Conservation (phyloP, 2,888 invertebrate species). For the Drosophila austrosaltans region DNA sequence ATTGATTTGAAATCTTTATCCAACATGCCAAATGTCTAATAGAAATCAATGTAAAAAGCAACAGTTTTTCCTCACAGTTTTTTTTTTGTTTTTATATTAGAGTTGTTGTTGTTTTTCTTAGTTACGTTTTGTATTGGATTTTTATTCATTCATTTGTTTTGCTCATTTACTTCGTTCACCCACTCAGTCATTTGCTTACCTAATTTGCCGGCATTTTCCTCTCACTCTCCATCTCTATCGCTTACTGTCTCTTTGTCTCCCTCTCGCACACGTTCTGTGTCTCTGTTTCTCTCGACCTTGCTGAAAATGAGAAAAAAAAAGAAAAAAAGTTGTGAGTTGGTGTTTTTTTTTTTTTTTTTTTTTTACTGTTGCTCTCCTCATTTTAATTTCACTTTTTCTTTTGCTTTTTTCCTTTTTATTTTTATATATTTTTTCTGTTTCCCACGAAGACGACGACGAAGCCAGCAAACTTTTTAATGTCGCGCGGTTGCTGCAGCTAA, state of each 20-base stretch:
- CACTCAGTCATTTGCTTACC: slow-evolving; percentile 36
- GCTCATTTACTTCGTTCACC: slow-evolving; percentile 39
- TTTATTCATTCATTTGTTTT: slow-evolving; percentile 38
- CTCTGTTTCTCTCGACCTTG: slow-evolving; percentile 4
- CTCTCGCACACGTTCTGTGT: not conserved
- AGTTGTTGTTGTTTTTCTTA: not conserved
- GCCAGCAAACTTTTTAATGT: slow-evolving; percentile 73
- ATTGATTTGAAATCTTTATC: no score
- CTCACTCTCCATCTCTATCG: not conserved
- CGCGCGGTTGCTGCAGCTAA: slow-evolving; percentile 62
- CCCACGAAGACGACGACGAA: slow-evolving; percentile 7
- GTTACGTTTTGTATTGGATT: not conserved
- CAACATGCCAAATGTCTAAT: no score
- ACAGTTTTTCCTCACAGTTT: not conserved
- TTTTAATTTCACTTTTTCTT: slow-evolving; percentile 76
- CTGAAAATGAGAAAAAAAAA: slow-evolving; percentile 8
- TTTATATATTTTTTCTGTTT: slow-evolving; percentile 64
- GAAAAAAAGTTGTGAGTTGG: slow-evolving; percentile 25
- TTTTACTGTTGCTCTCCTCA: slow-evolving; percentile 30
- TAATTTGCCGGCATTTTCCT: slow-evolving; percentile 38
- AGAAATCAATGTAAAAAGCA: not conserved
- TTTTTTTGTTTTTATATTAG: not conserved
- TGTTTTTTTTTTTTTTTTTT: slow-evolving; percentile 29
- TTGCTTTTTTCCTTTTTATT: slow-evolving; percentile 66
- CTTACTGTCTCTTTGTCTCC: slow-evolving; percentile 1